phyloP scores from a whole-genome alignment of 1,140 invertebrate species.

The Calephelis virginiensis region DNA sequence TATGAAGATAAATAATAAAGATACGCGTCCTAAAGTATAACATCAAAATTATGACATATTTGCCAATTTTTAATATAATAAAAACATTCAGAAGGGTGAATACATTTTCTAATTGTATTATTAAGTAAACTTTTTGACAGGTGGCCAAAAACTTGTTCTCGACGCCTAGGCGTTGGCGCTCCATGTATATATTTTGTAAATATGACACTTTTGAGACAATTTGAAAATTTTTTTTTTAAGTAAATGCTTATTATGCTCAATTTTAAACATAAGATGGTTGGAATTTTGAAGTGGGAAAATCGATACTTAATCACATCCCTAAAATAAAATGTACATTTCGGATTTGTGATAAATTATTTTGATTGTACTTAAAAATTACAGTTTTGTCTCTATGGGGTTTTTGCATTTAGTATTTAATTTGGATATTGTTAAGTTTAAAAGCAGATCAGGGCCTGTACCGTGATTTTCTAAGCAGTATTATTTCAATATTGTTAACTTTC shows the following conservation, averaged over 20 bases:
- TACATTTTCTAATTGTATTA: slow-evolving; percentile 62
- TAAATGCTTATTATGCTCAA: slow-evolving; percentile 74
- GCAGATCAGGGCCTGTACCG: not conserved
- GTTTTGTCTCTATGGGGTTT: slow-evolving; percentile 3
- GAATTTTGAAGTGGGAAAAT: slow-evolving; percentile 27
- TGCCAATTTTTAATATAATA: slow-evolving; percentile 19
- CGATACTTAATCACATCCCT: slow-evolving; percentile 34
- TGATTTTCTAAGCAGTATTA: no score
- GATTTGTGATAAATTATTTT: slow-evolving; percentile 26
- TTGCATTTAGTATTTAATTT: slow-evolving; percentile 32
- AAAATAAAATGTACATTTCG: slow-evolving; percentile 10
- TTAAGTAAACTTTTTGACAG: slow-evolving; percentile 47
- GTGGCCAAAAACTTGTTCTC: slow-evolving; percentile 64
- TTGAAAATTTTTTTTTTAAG: slow-evolving; percentile 59
- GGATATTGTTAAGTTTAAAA: slow-evolving; percentile 12
- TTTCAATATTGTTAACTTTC: no score
- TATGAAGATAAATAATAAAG: no score
- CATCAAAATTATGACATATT: no score
- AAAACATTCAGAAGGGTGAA: slow-evolving; percentile 48
- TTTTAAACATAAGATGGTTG: slow-evolving; percentile 60
- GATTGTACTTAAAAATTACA: slow-evolving; percentile 38
- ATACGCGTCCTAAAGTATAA: no score
- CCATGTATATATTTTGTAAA: slow-evolving; percentile 77
- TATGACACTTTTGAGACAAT: slow-evolving; percentile 61
- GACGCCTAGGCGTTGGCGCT: slow-evolving; percentile 42